phyloP scores from a whole-genome alignment of 1,140 invertebrate genomes.

The Metopolophium dirhodum region DNA sequence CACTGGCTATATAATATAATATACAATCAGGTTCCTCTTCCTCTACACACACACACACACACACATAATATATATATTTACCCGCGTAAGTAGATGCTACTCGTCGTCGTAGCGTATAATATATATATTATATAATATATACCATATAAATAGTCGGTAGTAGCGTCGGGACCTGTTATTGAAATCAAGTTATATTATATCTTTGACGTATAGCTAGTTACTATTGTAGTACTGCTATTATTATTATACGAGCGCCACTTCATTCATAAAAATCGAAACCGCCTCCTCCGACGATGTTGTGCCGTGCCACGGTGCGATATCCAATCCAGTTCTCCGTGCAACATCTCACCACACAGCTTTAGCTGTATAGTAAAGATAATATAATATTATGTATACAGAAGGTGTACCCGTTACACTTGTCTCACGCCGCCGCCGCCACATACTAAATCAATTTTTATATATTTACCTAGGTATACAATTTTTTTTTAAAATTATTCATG shows the following conservation, averaged over 20 bases:
- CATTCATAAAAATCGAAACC: conserved; percentile 51
- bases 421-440: not conserved
- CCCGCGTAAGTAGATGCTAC: not conserved
- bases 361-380: not conserved
- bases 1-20: conserved; percentile 32
- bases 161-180: conserved; percentile 42
- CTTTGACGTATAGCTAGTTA: conserved; percentile 18
- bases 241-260: not conserved
- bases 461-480: too few relatives aligned
- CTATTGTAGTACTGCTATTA: conserved; percentile 25
- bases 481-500: not conserved
- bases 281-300: not conserved
- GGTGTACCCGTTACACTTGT: not conserved
- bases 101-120: not conserved
- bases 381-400: conserved; percentile 1
- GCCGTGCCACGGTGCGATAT: conserved; percentile 15
- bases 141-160: not conserved
- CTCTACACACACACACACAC: not conserved
- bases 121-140: not conserved
- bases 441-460: not conserved
- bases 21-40: conserved; percentile 43
- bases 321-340: conserved; percentile 24
- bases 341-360: not conserved
- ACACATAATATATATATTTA: conserved; percentile 18
- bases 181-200: conserved; percentile 38